phyloP scores from a whole-genome alignment of 1,140 invertebrate genomes.

The Psix sp. region DNA sequence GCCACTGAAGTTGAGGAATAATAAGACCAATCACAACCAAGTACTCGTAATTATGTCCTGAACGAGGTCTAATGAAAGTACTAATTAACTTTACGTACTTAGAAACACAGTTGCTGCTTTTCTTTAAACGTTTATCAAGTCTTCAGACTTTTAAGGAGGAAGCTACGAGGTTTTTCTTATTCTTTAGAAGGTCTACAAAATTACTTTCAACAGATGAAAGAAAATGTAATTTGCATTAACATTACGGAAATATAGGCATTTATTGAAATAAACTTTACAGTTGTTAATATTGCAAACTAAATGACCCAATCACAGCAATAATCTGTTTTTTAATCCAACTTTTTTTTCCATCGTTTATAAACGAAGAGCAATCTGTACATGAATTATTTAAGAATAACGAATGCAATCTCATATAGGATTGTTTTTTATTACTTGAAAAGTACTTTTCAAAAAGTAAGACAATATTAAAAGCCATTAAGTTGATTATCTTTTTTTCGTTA shows the following conservation, averaged over 20 bases:
- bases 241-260: conserved; percentile 42
- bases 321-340: no score
- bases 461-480: no score
- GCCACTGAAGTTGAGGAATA: conserved; percentile 35
- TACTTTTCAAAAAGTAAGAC: no score
- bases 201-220: conserved; percentile 59
- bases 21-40: conserved; percentile 52
- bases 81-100: conserved; percentile 65
- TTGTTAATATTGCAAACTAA: conserved; percentile 29
- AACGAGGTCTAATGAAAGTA: conserved; percentile 62
- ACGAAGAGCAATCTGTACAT: no score
- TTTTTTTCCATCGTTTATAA: no score
- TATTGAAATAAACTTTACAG: conserved; percentile 32
- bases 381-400: no score
- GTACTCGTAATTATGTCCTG: conserved; percentile 62
- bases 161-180: conserved; percentile 48
- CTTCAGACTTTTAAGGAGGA: conserved; percentile 43
- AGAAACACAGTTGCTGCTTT: conserved; percentile 55
- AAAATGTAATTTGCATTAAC: conserved; percentile 55
- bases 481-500: no score
- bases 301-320: conserved; percentile 15
- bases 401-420: no score
- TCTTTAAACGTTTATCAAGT: conserved; percentile 58
- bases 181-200: conserved; percentile 42
- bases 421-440: no score